Conservation (phyloP, 2,888 invertebrate genomes). For the Rhagonycha fulva region DNA sequence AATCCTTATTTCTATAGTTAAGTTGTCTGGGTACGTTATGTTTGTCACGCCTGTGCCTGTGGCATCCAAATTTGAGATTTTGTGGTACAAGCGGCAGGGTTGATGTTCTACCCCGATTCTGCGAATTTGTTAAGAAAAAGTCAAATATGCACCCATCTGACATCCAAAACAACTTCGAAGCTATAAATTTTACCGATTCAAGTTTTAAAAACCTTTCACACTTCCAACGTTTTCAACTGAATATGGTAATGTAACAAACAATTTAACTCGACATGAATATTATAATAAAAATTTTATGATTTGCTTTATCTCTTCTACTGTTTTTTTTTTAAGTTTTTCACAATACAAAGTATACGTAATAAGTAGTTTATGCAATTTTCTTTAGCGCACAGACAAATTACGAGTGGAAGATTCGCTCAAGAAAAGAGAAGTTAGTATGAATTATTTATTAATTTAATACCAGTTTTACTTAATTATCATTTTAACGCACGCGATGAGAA, state of each 20-base stretch:
- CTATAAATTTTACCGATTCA: neutral
- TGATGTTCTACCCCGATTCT: constrained; percentile 21
- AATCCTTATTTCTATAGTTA: constrained; percentile 22
- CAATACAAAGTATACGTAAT: too few species aligned
- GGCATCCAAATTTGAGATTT: constrained; percentile 12
- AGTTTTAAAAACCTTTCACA: neutral
- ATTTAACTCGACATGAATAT: neutral
- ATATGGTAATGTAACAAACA: neutral
- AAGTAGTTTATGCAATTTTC: too few species aligned
- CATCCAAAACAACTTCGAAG: neutral
- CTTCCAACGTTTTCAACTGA: neutral
- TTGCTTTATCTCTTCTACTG: neutral
- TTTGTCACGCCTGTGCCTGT: constrained; percentile 21
- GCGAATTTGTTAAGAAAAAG: constrained; percentile 11
- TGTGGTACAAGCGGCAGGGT: constrained; percentile 9
- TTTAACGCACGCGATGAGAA: constrained; percentile 31
- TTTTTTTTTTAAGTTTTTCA: neutral
- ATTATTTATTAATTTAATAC: constrained; percentile 28
- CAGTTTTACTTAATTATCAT: constrained; percentile 31
- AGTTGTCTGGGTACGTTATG: constrained; percentile 21
- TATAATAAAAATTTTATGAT: neutral
- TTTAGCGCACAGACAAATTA: neutral
- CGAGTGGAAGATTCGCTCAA: neutral
- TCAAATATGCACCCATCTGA: constrained; percentile 1
- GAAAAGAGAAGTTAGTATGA: constrained; percentile 11